A percentile compares a stretch with the other conserved stretches of the same genome.
phyloP scores from a whole-genome alignment of 2,888 invertebrate genomes.

The Apamea crenata region DNA sequence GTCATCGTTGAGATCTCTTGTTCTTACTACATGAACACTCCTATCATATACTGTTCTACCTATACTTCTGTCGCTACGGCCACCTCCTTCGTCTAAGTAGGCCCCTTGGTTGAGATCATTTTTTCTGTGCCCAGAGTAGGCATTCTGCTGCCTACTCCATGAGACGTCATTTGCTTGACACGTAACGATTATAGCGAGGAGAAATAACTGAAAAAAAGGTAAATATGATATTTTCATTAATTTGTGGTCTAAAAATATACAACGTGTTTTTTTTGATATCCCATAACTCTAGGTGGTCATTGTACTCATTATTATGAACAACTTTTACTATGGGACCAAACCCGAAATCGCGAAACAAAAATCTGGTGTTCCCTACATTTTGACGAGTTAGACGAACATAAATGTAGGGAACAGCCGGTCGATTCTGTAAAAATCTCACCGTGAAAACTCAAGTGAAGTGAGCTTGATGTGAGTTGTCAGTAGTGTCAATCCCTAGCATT shows the following conservation, averaged over 20 bases:
- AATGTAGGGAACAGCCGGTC: too few species aligned
- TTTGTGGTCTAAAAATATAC: not conserved
- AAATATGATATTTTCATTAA: not conserved
- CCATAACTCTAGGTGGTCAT: too few species aligned
- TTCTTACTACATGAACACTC: conserved; percentile 9
- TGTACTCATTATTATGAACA: too few species aligned
- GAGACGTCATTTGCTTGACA: conserved; percentile 28
- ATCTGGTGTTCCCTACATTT: too few species aligned
- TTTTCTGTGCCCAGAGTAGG: not conserved
- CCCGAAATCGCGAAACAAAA: too few species aligned
- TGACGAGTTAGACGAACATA: too few species aligned
- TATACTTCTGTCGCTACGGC: not conserved
- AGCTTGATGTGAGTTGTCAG: too few species aligned
- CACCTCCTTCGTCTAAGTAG: not conserved
- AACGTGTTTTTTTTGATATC: too few species aligned
- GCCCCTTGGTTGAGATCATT: conserved; percentile 25
- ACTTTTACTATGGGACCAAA: too few species aligned
- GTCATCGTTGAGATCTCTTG: conserved; percentile 4
- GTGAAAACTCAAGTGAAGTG: too few species aligned
- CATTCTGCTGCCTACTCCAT: conserved; percentile 18
- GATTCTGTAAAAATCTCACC: too few species aligned
- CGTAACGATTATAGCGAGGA: conserved; percentile 26
- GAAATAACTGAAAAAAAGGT: conserved; percentile 35
- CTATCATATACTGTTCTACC: conserved; percentile 7
- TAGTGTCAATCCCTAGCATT: too few species aligned